These are phyloP conservation scores for Electrona antarctica DNA, from an alignment of 2,113 vertebrate species.

Conservation along the genomic window DNA sequence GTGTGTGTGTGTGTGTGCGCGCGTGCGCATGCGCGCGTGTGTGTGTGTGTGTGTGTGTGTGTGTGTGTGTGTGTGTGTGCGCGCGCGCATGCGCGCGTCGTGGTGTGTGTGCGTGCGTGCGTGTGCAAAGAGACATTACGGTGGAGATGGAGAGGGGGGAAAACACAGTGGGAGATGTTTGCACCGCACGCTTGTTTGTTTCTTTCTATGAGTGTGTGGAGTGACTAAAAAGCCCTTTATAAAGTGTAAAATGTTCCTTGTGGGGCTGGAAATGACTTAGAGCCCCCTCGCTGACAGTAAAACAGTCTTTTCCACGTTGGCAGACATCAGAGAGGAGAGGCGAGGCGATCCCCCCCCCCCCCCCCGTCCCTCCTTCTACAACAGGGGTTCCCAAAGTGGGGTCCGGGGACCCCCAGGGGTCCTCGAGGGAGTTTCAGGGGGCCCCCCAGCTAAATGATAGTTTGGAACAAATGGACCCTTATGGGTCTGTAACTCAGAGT, in stretches of 20 bases:
- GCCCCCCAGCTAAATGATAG: too few relatives aligned
- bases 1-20: background rate
- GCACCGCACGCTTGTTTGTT: too few relatives aligned
- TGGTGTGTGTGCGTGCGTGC: background rate
- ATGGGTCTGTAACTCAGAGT: too few relatives aligned
- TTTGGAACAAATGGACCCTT: too few relatives aligned
- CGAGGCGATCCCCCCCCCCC: constrained; percentile 20
- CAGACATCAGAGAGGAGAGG: constrained; percentile 39
- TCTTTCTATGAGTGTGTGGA: background rate
- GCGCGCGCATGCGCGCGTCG: background rate
- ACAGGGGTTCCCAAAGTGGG: background rate
- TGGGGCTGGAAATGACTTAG: constrained; percentile 62
- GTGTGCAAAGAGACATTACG: too few relatives aligned
- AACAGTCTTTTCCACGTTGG: constrained; percentile 47
- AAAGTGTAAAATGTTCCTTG: constrained; percentile 69
- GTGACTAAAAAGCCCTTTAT: constrained; percentile 64
- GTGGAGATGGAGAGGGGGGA: too few relatives aligned
- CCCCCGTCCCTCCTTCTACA: constrained; percentile 20
- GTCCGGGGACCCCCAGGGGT: constrained; percentile 16
- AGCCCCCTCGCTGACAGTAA: constrained; percentile 41
- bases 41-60: background rate
- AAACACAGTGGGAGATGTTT: too few relatives aligned
- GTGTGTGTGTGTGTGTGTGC: background rate
- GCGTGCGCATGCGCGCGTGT: background rate
- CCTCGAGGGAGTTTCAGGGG: too few relatives aligned